phyloP scores from a whole-genome alignment of 2,888 invertebrate species.

The Diloba caeruleocephala region DNA sequence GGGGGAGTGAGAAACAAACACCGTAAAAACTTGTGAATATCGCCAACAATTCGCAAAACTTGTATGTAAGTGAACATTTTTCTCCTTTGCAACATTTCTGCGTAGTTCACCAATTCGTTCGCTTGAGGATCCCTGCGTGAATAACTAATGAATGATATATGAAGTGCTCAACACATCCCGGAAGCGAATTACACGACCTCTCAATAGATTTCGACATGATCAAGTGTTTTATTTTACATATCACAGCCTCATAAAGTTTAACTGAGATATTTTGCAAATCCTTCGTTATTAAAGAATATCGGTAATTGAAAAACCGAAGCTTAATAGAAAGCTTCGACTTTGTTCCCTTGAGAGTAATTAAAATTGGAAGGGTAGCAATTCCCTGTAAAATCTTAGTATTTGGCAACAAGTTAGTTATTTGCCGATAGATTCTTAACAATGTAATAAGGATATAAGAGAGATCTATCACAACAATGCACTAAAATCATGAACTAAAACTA shows the following conservation, averaged over 20 bases:
- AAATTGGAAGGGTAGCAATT: background rate
- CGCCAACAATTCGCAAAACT: conserved; percentile 75
- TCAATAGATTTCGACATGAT: conserved; percentile 59
- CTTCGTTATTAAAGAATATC: conserved; percentile 60
- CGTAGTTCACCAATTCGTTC: conserved; percentile 58
- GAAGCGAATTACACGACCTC: conserved; percentile 56
- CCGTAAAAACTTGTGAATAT: conserved; percentile 80
- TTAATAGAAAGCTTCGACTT: conserved; percentile 18
- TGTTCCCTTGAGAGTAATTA: conserved; percentile 9
- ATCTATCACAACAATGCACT: too few relatives aligned
- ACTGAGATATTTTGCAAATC: conserved; percentile 62
- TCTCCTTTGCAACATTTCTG: conserved; percentile 65
- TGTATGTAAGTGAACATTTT: conserved; percentile 72
- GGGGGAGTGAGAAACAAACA: conserved; percentile 71
- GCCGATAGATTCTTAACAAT: too few relatives aligned
- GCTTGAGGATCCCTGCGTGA: conserved; percentile 50
- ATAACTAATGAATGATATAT: conserved; percentile 71
- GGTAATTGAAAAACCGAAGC: conserved; percentile 58
- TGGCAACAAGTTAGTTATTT: too few relatives aligned
- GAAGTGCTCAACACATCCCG: conserved; percentile 59
- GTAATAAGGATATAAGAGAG: too few relatives aligned
- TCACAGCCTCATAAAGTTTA: conserved; percentile 67
- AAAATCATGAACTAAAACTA: too few relatives aligned
- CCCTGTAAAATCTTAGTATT: too few relatives aligned
- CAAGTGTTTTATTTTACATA: conserved; percentile 70